phyloP scores from a whole-genome alignment of 2,113 vertebrate genomes.

The Eulemur rufifrons region DNA sequence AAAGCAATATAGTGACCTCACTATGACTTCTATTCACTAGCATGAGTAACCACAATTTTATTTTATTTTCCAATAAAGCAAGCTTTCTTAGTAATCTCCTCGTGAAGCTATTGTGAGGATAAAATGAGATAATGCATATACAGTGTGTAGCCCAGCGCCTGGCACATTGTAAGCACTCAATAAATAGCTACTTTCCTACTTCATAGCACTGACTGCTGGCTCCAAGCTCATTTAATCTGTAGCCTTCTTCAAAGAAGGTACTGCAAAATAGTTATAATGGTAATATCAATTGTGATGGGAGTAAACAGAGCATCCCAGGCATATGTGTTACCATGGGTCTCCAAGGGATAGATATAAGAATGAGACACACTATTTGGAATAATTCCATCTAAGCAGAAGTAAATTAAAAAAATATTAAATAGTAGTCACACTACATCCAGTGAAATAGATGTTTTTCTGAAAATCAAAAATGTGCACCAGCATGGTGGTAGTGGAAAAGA shows the following conservation, averaged over 20 bases:
- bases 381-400: background rate
- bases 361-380: background rate
- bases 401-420: background rate
- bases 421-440: background rate
- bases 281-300: constrained; percentile 66
- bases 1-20: background rate
- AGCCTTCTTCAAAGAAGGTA: constrained; percentile 41
- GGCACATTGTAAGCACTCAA: background rate
- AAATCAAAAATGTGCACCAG: background rate
- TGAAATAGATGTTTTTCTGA: background rate
- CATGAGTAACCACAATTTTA: background rate
- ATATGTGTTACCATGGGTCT: background rate
- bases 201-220: background rate
- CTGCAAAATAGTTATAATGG: constrained; percentile 70
- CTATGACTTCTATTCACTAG: background rate
- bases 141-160: background rate
- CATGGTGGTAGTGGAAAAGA: background rate
- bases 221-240: constrained; percentile 1
- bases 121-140: constrained; percentile 21
- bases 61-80: background rate
- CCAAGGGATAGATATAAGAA: background rate
- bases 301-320: background rate
- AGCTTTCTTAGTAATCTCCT: background rate
- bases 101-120: background rate
- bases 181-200: background rate